These are phyloP conservation scores for Andrena cerasifolii DNA, from an alignment of 1,140 invertebrate genomes.

Conservation along the genomic window DNA sequence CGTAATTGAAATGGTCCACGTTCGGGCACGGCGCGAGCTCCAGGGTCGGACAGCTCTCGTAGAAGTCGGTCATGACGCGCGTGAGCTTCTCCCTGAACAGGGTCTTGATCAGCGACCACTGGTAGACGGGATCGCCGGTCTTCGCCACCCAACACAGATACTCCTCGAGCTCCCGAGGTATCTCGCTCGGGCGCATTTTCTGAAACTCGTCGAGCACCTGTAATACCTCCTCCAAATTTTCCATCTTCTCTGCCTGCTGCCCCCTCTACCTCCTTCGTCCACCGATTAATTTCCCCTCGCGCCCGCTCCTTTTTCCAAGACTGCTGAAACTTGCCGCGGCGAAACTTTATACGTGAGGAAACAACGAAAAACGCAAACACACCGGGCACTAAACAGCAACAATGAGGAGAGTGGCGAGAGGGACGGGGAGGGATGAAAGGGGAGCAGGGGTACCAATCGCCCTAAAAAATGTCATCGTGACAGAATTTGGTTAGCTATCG, in stretches of 20 bases:
- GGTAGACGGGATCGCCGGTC: slow-evolving; percentile 96
- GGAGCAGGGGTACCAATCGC: slow-evolving; percentile 46
- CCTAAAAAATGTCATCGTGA: slow-evolving; percentile 35
- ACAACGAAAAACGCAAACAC: slow-evolving; percentile 69
- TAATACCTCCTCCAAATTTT: slow-evolving; percentile 92
- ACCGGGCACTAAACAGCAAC: slow-evolving; percentile 67
- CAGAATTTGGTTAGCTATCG: slow-evolving; percentile 30
- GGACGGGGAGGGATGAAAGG: not conserved
- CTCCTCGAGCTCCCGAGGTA: slow-evolving; percentile 94
- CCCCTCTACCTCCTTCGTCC: slow-evolving; percentile 35
- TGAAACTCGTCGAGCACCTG: slow-evolving; percentile 92
- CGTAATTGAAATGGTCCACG: slow-evolving; percentile 95
- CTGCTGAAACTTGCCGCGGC: slow-evolving; percentile 8
- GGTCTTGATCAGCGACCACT: slow-evolving; percentile 94
- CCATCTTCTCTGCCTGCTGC: slow-evolving; percentile 83
- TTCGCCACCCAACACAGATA: slow-evolving; percentile 95
- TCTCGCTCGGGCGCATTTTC: slow-evolving; percentile 90
- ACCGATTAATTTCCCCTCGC: slow-evolving; percentile 25
- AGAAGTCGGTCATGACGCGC: slow-evolving; percentile 93
- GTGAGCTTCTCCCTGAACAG: slow-evolving; percentile 94
- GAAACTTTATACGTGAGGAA: slow-evolving; percentile 36
- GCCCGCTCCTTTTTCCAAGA: slow-evolving; percentile 1
- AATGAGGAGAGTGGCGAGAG: slow-evolving; percentile 43
- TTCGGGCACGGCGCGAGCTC: slow-evolving; percentile 92
- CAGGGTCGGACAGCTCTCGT: slow-evolving; percentile 89